Base-by-base conservation (phyloP, 1,140 invertebrate species). In the Chironomus tepperi region DNA sequence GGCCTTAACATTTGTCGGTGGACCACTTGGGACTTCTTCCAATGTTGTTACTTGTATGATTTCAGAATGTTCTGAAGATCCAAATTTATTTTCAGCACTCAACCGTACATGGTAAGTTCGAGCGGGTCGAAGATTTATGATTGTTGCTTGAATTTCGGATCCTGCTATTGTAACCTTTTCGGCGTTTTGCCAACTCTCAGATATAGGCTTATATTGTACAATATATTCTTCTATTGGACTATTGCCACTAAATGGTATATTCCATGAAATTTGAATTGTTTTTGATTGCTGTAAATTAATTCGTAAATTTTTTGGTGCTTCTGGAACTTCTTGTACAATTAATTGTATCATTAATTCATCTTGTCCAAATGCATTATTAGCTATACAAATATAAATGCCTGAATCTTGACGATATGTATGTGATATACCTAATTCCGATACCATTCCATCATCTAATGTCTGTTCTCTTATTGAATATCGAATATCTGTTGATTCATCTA, bases 271-370 rank as follows among this genome's bases (percentile, higher is more conserved):
- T 78, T 92, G 90, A 73, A 95, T 88, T 42, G 88, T 88, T 79
- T 92, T 82, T 77, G 91, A 91, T 80, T 92, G 84, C 79, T 92
- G 91, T 75, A 94, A 92, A 75, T 90, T 89, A n/a, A 95, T 90
- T 76, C 90, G 87, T 70, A 95, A 88, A 80, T 94, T 93, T 79
- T 90, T 89, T 12, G 94, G 93, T 78, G 93, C 89, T 82, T 96
- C 94, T 3, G 94, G 94, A 21, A 91, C 94, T 84, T 89, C 95
- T 89, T 97, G 94, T 9, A 98, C 93, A 73, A 94, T 91, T 9
- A 98, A 86, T 78, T 95, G 91, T 80, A 96, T 94, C 21, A 90
- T 90, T 87, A 95, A 94, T 80, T 96, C 91, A 79, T 97, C 95
- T 77, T 91, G 89, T 19, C 96, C 96, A 79, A 95, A 95, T 67